Evolutionary conservation across 2,888 invertebrate species (phyloP).

Genomic region (Unio delphinus): DNA sequence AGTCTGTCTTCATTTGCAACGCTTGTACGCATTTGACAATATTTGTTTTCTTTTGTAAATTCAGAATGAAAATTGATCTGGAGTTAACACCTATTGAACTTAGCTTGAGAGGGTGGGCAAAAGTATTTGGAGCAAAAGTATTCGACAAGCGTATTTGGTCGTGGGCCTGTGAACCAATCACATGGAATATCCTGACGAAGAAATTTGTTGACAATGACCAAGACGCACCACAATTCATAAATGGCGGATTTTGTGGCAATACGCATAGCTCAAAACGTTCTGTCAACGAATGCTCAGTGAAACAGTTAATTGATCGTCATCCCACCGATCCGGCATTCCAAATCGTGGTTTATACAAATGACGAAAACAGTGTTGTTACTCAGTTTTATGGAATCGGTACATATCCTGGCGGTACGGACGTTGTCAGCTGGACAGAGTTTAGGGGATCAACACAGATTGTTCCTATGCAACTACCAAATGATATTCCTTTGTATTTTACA

Average conservation of each 20-base stretch:
- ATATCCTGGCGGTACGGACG: constrained; percentile 39
- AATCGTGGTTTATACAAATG: constrained; percentile 37
- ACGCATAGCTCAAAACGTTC: constrained; percentile 13
- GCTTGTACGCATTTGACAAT: not conserved
- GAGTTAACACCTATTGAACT: constrained; percentile 20
- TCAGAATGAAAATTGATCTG: constrained; percentile 13
- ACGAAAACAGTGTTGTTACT: constrained; percentile 41
- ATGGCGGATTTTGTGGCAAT: constrained; percentile 6
- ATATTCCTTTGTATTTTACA: constrained; percentile 50
- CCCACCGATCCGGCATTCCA: constrained; percentile 40
- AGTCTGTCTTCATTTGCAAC: too few relatives aligned
- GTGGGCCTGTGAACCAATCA: constrained; percentile 11
- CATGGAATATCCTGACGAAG: constrained; percentile 26
- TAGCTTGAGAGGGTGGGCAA: constrained; percentile 6
- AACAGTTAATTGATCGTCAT: constrained; percentile 36
- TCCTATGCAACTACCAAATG: constrained; percentile 38
- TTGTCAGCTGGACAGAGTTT: constrained; percentile 44
- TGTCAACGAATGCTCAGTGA: constrained; percentile 29
- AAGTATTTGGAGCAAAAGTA: constrained; percentile 3
- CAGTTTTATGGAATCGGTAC: constrained; percentile 47
- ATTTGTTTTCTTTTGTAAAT: not conserved
- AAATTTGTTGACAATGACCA: constrained; percentile 16
- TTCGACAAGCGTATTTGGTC: not conserved
- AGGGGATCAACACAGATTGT: constrained; percentile 34
- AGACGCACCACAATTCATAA: constrained; percentile 13